These are phyloP conservation scores for Blomia tropicalis DNA, from an alignment of 2,888 invertebrate genomes.

Conservation along the genomic window DNA sequence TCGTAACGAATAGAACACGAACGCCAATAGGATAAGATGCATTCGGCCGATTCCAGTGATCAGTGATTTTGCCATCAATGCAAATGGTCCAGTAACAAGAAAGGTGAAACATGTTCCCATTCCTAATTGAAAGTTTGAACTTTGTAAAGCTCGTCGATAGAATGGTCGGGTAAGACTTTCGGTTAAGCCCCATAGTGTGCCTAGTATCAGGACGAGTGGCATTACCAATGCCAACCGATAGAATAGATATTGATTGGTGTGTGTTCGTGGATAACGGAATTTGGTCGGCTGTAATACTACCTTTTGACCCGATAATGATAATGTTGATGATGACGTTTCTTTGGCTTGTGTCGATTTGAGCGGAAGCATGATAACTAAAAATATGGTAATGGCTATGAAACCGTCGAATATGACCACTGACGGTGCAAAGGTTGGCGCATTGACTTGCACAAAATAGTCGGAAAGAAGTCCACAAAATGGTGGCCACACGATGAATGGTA, in stretches of 20 bases:
- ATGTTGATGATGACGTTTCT: background rate
- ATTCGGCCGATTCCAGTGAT: constrained; percentile 28
- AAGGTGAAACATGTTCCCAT: constrained; percentile 23
- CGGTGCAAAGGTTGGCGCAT: constrained; percentile 29
- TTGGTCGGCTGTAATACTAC: constrained; percentile 19
- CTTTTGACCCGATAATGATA: background rate
- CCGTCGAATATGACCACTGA: constrained; percentile 30
- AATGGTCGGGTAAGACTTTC: constrained; percentile 49
- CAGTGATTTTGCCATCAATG: constrained; percentile 27
- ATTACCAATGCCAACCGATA: constrained; percentile 23
- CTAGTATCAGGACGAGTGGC: constrained; percentile 48
- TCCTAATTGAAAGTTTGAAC: constrained; percentile 26
- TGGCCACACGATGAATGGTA: constrained; percentile 26
- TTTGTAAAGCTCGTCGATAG: constrained; percentile 25
- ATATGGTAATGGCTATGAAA: constrained; percentile 27
- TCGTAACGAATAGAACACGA: constrained; percentile 29
- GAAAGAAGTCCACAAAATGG: constrained; percentile 28
- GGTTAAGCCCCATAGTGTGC: constrained; percentile 61
- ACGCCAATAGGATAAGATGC: constrained; percentile 26
- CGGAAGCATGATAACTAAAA: constrained; percentile 29
- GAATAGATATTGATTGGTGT: constrained; percentile 17
- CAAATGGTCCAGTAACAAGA: constrained; percentile 24
- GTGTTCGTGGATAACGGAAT: constrained; percentile 18
- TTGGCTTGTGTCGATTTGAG: constrained; percentile 23
- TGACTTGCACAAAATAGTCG: constrained; percentile 27